Percentiles rank a stretch among this genome's conserved stretches.
Evolutionary conservation across 2,113 vertebrate genomes (phyloP).

Genomic region (Helogale parvula): DNA sequence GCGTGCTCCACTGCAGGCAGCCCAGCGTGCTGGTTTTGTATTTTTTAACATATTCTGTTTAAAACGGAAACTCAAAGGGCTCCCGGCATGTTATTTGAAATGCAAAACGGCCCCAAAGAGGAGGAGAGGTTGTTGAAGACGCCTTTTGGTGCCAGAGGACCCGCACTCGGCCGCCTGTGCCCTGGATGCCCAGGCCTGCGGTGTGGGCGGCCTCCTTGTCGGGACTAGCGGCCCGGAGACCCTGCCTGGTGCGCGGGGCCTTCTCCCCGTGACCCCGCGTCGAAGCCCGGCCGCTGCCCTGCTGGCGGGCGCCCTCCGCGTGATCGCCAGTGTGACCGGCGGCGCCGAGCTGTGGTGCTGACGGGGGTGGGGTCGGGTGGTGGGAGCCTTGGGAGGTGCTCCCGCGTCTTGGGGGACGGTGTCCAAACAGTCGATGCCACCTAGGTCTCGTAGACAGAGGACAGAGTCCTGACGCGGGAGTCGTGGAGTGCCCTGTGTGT

Average conservation of each 20-base stretch:
- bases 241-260: neutral
- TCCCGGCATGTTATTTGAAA: neutral
- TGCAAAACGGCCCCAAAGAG: no score
- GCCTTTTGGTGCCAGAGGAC: neutral
- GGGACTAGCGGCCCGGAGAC: neutral
- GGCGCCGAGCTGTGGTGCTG: accelerated
- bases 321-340: neutral
- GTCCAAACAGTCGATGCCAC: neutral
- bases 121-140: neutral
- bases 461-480: accelerated
- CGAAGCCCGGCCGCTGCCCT: neutral
- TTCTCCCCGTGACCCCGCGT: accelerated
- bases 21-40: neutral
- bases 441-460: accelerated
- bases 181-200: accelerated
- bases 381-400: neutral
- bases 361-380: neutral
- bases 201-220: accelerated
- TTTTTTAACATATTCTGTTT: neutral
- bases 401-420: accelerated
- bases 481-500: no score
- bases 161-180: accelerated
- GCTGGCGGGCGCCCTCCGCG: neutral
- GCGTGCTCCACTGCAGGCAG: accelerated
- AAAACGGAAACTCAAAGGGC: neutral